Base-by-base conservation (phyloP, 2,113 vertebrate genomes). In the Andinoacara biseriatus region DNA sequence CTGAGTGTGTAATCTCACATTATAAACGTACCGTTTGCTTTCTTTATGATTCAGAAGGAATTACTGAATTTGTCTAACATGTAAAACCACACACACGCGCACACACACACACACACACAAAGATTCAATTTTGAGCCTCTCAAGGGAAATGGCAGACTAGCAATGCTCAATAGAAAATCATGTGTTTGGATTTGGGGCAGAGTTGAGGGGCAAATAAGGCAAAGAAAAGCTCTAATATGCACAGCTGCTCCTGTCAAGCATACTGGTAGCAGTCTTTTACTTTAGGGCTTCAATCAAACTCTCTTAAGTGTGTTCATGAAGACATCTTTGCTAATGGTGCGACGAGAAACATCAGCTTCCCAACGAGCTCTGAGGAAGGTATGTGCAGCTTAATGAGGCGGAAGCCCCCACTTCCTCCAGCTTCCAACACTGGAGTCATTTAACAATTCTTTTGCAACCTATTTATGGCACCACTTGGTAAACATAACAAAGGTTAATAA, bases 401-500 rank as follows among this genome's bases (percentile, higher is more conserved):
- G 67, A 43, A 74, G 62, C 81, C 81, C 58, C 58, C 3, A 20
- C 77, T 86, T 90, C 78, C 80, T 89, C 57, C 57, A 17, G 38
- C 81, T 74, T 76, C 76, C 78, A 40, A 31, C 54, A 15, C 81
- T 72, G 60, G 67, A 57, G 81, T 89, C 43, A 58, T 81, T 90
- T 85, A 90, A 90, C 88, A 87, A 80, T 84, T 90, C 80, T 88
- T 84, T 65, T 29, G 65, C 80, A 91, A 78, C 82, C 85, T 91
- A 84, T 89, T 90, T 88, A 92, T 63, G 78, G 67, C 76, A 59
- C 33, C 75, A 65, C 89, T 91, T 83, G 81, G 85, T 67, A 86
- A 92, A 84, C 84, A 91, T 91, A 90, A 89, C 86, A 82, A 80
- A 89, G 89, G 90, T 91, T 93, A 92, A 93, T 93, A 90, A 94